These are phyloP conservation scores for Triplophysa rosa DNA, from an alignment of 2,113 vertebrate genomes.

Conservation along the genomic window DNA sequence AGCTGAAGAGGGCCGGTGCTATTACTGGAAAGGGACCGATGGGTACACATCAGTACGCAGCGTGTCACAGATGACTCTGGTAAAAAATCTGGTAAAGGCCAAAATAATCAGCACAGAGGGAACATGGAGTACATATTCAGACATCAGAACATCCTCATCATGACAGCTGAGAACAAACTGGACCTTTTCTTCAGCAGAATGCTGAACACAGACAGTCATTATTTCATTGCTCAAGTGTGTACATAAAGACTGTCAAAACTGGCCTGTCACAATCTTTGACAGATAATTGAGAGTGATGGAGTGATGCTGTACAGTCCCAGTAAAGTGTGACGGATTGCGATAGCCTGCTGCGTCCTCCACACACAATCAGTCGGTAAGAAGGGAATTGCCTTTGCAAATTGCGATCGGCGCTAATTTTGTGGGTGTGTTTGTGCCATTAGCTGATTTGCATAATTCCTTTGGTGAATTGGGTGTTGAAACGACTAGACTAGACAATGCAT, in stretches of 20 bases:
- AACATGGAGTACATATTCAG: constrained; percentile 29
- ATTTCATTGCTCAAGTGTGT: background rate
- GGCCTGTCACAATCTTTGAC: background rate
- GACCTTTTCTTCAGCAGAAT: constrained; percentile 18
- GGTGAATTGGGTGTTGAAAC: background rate
- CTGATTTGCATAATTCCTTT: constrained; percentile 24
- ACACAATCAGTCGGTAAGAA: background rate
- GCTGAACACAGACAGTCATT: constrained; percentile 24
- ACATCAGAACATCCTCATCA: constrained; percentile 22
- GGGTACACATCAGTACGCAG: constrained; percentile 5
- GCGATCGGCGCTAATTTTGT: background rate
- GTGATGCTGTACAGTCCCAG: too few relatives aligned
- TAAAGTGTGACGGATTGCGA: background rate
- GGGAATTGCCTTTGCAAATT: background rate
- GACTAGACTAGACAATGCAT: constrained; percentile 1
- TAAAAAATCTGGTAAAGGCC: background rate
- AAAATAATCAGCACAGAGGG: background rate
- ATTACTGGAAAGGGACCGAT: background rate
- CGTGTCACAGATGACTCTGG: constrained; percentile 8
- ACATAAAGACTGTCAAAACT: background rate
- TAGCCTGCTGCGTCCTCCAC: background rate
- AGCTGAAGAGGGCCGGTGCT: constrained; percentile 2
- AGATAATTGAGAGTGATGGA: too few relatives aligned
- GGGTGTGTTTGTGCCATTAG: background rate
- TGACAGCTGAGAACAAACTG: constrained; percentile 44